Base-by-base conservation (phyloP, 2,113 vertebrate genomes). In the Ramphastos sulfuratus region DNA sequence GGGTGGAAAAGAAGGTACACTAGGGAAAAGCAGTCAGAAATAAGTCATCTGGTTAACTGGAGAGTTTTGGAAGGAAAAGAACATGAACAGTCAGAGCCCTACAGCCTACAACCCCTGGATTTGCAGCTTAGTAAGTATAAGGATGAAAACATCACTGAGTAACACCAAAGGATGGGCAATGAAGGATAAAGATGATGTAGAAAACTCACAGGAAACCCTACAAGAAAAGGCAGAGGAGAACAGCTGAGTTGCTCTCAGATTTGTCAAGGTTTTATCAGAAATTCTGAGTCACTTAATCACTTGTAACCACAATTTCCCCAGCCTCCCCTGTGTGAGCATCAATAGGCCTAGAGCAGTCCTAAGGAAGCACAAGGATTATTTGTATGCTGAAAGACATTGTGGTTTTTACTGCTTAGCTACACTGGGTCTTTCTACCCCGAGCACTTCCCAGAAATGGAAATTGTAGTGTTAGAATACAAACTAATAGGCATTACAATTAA, bases 401-500 rank as follows among this genome's bases (percentile, higher is more conserved):
- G 35, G 28, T 60, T 9, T 77, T 82, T 74, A 33, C 42, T 87
- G 72, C 21, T 80, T 28, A 55, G 75, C 20, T 85, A 13, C 3
- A 6, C 4, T 23, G 37, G 30, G 39, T 71, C 42, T 52, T 94
- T 71, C 7, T 72, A 88, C 37, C 52, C 23, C 61, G 44, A 83
- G 69, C 19, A 31, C 19, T 95, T 88, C 56, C 31, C 69, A 87
- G 87, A 93, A 93, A 70, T 46, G 59, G 46, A 78, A 83, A 64
- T 56, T 31, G 28, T 18, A 65, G 67, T 85, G 52, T 71, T n/a
- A 71, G 76, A 71, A 66, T 42, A 3, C 60, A 91, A 77, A 89
- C 46, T 83, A 87, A 91, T 21, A 74, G 61, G 56, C 64, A 67
- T 77, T 74, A 19, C 15, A 92, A 87, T 71, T 87, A 95, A 91